phyloP scores from a whole-genome alignment of 2,113 vertebrate species.

The Tupaia chinensis region DNA sequence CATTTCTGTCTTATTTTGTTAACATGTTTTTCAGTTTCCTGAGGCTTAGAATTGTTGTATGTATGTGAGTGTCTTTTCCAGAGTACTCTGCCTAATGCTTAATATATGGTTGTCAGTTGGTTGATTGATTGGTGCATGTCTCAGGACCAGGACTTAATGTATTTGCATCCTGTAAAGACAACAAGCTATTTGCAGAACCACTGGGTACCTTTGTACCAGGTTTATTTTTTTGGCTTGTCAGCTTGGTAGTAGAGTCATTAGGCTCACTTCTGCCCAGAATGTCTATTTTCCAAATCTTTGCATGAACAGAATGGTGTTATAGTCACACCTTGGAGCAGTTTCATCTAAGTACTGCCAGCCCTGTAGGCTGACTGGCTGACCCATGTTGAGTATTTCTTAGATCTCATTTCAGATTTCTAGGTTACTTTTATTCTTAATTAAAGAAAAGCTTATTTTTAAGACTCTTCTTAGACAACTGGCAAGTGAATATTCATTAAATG shows the following conservation, averaged over 20 bases:
- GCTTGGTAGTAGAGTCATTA: constrained; percentile 51
- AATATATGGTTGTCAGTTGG: neutral
- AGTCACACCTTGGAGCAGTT: constrained; percentile 64
- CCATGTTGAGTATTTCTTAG: constrained; percentile 42
- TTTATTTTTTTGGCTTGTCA: constrained; percentile 62
- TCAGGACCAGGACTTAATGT: neutral
- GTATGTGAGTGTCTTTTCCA: neutral
- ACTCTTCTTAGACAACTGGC: constrained; percentile 61
- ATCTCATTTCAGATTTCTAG: constrained; percentile 73
- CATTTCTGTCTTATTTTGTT: constrained; percentile 55
- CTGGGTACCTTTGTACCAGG: constrained; percentile 65
- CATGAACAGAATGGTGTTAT: constrained; percentile 55
- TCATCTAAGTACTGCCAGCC: constrained; percentile 32
- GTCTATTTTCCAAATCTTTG: constrained; percentile 69
- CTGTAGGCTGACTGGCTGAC: constrained; percentile 52
- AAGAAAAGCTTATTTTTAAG: constrained; percentile 71
- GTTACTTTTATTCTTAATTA: constrained; percentile 76
- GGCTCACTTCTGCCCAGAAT: constrained; percentile 58
- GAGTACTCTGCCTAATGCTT: neutral
- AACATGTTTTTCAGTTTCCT: constrained; percentile 31
- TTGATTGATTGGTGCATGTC: neutral
- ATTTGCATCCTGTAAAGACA: constrained; percentile 62
- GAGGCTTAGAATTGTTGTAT: constrained; percentile 24
- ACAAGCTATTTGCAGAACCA: constrained; percentile 63
- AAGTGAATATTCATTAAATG: constrained; percentile 73